Conservation (phyloP, 1,140 invertebrate species). For the Hesperophylax magnus region DNA sequence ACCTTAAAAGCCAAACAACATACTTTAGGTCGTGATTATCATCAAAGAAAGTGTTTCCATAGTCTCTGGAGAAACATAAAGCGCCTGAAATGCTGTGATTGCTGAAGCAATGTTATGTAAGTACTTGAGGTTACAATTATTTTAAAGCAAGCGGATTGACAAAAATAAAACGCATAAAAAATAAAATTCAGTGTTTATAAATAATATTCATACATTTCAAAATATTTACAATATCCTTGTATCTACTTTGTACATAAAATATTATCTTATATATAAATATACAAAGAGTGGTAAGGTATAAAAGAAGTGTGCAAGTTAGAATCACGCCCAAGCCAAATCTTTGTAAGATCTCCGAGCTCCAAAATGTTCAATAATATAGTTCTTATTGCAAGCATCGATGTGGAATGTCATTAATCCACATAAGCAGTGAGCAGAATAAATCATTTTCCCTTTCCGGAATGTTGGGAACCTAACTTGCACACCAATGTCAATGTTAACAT, state of each 20-base stretch:
- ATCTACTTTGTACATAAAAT: conserved; percentile 38
- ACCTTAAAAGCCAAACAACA: too few species aligned
- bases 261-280: conserved; percentile 36
- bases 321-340: not conserved
- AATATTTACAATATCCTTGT: conserved; percentile 31
- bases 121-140: not conserved
- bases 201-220: conserved; percentile 47
- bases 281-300: conserved; percentile 45
- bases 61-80: not conserved
- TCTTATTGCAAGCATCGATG: too few species aligned
- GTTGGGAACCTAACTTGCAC: conserved; percentile 18
- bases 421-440: too few species aligned
- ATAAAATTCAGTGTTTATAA: conserved; percentile 45
- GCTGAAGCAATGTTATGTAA: conserved; percentile 21
- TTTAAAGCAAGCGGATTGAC: conserved; percentile 31
- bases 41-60: too few species aligned
- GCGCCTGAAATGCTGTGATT: not conserved
- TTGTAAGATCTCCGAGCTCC: too few species aligned
- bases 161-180: conserved; percentile 45
- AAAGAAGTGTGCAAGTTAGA: conserved; percentile 43
- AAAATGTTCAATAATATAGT: too few species aligned
- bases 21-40: too few species aligned
- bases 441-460: not conserved
- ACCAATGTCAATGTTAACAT: not conserved
- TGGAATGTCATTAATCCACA: too few species aligned